Percentiles rank a stretch among this genome's conserved stretches.
phyloP scores from a whole-genome alignment of 2,113 vertebrate genomes.

The Nannospalax galili region DNA sequence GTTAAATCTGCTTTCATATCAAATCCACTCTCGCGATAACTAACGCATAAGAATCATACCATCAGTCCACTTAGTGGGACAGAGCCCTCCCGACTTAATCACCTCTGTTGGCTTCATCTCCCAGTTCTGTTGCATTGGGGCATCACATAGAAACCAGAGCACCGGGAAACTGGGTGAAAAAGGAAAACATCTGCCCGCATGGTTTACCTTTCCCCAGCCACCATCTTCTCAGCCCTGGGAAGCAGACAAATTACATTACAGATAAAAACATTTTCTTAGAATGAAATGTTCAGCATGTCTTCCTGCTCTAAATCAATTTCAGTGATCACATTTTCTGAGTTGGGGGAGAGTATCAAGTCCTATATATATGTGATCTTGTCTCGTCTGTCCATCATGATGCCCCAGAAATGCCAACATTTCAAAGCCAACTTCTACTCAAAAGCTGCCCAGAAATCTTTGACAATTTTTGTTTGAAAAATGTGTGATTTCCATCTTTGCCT shows the following conservation, averaged over 20 bases:
- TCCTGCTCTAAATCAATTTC: neutral
- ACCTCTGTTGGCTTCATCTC: neutral
- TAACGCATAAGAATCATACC: too few species aligned
- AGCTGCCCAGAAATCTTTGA: neutral
- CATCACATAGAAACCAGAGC: neutral
- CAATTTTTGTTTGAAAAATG: conserved; percentile 8
- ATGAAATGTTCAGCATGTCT: neutral
- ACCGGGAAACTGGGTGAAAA: neutral
- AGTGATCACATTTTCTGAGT: neutral
- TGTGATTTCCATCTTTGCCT: neutral
- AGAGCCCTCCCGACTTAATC: neutral
- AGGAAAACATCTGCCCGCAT: neutral
- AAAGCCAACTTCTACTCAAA: neutral
- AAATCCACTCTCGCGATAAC: neutral
- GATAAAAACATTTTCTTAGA: conserved; percentile 42
- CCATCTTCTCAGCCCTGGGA: neutral
- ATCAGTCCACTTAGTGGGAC: too few species aligned
- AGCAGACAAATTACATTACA: conserved; percentile 7
- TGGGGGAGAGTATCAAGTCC: neutral
- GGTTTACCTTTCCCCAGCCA: neutral
- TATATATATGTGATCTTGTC: neutral
- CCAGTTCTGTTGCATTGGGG: too few species aligned
- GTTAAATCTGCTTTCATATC: neutral
- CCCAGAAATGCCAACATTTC: conserved; percentile 50
- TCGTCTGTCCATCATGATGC: neutral